phyloP scores from a whole-genome alignment of 2,113 vertebrate species.

The Embiotoca jacksoni region DNA sequence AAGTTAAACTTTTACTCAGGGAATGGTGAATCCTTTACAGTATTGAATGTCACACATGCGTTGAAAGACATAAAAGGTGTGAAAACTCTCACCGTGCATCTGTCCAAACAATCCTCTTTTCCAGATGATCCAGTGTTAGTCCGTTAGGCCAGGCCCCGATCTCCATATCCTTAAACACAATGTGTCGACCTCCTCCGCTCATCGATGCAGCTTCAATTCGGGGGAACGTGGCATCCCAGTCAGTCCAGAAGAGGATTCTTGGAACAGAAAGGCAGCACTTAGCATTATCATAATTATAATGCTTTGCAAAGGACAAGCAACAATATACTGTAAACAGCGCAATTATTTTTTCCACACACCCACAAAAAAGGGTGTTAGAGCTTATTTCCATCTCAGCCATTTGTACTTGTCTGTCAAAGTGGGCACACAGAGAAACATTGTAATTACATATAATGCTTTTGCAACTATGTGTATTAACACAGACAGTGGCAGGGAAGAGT shows the following conservation, averaged over 20 bases:
- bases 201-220: constrained; percentile 97
- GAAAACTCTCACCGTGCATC: constrained; percentile 90
- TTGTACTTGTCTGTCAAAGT: constrained; percentile 30
- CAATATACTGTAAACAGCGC: background rate
- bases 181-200: constrained; percentile 94
- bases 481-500: constrained; percentile 29
- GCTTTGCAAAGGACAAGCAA: background rate
- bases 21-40: background rate
- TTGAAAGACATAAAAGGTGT: constrained; percentile 8
- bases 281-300: background rate
- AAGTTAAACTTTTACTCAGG: background rate
- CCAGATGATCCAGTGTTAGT: constrained; percentile 96
- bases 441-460: constrained; percentile 24
- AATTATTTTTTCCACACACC: constrained; percentile 8
- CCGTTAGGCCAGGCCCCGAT: constrained; percentile 98
- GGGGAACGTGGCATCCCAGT: constrained; percentile 98
- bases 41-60: constrained; percentile 9
- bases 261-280: constrained; percentile 9
- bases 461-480: constrained; percentile 31
- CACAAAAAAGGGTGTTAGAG: background rate
- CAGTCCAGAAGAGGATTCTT: constrained; percentile 99
- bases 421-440: constrained; percentile 6
- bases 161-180: constrained; percentile 98
- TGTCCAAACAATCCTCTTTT: constrained; percentile 98
- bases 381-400: background rate